Percentiles rank a stretch among this genome's conserved stretches.
These are phyloP conservation scores for Sylvia borin DNA, from an alignment of 2,797 vertebrate genomes.

Conservation along the genomic window DNA sequence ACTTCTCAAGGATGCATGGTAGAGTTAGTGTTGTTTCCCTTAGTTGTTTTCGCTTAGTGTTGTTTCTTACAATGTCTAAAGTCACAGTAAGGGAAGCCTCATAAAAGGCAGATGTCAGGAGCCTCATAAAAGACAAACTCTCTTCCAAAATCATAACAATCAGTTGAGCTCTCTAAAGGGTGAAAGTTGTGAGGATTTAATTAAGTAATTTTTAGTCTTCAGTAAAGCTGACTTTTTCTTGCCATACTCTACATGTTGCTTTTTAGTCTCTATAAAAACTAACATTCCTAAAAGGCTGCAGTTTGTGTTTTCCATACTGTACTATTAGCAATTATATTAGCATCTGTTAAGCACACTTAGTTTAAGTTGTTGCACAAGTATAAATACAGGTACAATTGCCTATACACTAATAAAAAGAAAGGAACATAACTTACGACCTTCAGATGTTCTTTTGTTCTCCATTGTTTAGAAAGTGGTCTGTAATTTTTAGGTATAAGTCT, in stretches of 20 bases:
- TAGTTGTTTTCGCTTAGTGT: not conserved
- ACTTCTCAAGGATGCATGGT: not conserved
- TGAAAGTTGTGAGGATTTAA: not conserved
- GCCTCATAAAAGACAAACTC: not conserved
- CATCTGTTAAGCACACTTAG: not conserved
- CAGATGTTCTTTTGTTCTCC: not conserved
- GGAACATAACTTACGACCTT: not conserved
- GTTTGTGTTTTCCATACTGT: not conserved
- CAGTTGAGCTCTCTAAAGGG: not conserved
- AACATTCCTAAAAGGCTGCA: not conserved
- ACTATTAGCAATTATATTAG: not conserved
- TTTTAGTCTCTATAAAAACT: not conserved
- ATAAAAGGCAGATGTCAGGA: not conserved
- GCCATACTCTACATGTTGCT: not conserved
- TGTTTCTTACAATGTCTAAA: slow-evolving; percentile 2
- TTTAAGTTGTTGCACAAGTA: not conserved
- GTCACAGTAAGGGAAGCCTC: not conserved
- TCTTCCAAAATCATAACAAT: not conserved
- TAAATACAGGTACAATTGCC: not conserved
- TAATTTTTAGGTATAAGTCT: not conserved
- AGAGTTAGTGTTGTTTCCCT: not conserved
- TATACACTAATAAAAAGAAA: not conserved
- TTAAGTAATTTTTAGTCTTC: not conserved
- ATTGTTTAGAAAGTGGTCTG: not conserved
- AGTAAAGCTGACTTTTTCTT: not conserved